These are phyloP conservation scores for Barypeithes pellucidus DNA, from an alignment of 2,888 invertebrate genomes.

Conservation along the genomic window DNA sequence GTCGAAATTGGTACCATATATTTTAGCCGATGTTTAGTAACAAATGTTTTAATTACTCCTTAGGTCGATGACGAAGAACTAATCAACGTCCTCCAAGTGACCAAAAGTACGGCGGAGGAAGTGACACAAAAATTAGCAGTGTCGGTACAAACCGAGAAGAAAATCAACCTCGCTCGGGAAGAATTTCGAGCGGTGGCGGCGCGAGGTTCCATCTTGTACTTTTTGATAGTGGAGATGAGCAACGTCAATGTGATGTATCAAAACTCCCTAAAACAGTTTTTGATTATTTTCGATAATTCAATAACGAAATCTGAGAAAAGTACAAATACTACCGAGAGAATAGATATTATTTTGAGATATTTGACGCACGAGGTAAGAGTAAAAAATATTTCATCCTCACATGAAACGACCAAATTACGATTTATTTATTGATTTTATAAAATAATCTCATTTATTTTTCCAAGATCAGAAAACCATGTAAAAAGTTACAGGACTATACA, in stretches of 20 bases:
- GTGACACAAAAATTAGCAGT: constrained; percentile 95
- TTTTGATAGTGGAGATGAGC: constrained; percentile 97
- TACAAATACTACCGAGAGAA: constrained; percentile 87
- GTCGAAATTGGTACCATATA: too few species aligned
- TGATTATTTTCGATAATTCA: constrained; percentile 93
- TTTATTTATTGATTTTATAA: too few species aligned
- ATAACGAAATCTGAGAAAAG: constrained; percentile 93
- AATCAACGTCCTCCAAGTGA: constrained; percentile 88
- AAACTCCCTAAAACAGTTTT: constrained; percentile 94
- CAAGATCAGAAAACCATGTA: too few species aligned
- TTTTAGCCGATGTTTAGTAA: too few species aligned
- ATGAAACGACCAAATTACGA: too few species aligned
- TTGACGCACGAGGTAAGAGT: constrained; percentile 85
- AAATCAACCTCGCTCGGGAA: constrained; percentile 94
- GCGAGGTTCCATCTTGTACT: constrained; percentile 94
- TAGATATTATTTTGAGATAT: constrained; percentile 89
- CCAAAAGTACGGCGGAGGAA: constrained; percentile 91
- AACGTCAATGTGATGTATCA: constrained; percentile 98
- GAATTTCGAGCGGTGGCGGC: constrained; percentile 97
- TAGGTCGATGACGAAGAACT: constrained; percentile 96
- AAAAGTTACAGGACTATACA: too few species aligned
- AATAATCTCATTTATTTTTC: too few species aligned
- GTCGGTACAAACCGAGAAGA: constrained; percentile 93
- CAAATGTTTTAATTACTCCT: background rate
- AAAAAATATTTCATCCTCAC: too few species aligned